Base-by-base conservation (phyloP, 2,797 vertebrate species). In the Gobionotothen gibberifrons region DNA sequence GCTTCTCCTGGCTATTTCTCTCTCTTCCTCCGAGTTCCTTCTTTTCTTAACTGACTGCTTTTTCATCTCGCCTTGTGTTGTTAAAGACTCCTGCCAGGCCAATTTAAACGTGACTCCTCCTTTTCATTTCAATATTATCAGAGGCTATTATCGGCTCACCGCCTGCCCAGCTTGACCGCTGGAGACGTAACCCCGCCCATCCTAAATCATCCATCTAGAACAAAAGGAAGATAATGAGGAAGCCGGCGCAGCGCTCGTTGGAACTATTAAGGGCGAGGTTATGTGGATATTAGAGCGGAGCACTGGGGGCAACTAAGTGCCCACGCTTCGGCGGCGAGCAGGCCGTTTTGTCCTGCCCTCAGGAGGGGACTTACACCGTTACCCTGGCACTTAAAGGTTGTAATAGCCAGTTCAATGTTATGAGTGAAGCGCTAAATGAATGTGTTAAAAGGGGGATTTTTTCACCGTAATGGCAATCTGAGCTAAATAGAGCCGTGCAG, bases 101-200 rank as follows among this genome's bases (percentile, higher is more conserved):
- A 81, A 82, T 90, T 87, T 78, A 73, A 85, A 84, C 43, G 13
- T 9, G 9, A 52, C 79, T 67, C 72, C 72, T 84, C 56, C 82
- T 88, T 88, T 91, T 87, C 83, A 90, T 87, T 88, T 76, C n/a
- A 46, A 84, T 86, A 32, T 81, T 76, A 84, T 89, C 90, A 69
- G 42, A 69, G 40, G 51, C 80, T 78, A 85, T 90, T 89, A 90
- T 76, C 82, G 67, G 77, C 75, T 58, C 59, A 15, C 62, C 1
- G 59, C 75, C 69, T 75, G 72, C 26, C 65, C 12, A 36, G 58
- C 73, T 85, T 72, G 79, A 84, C 87, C 56, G 19, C 57, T 54
- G 57, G 72, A 81, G 82, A 85, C 69, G 66, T 75, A 80, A 81
- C 85, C 81, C 64, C 13, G 13, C 65, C 17, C 73, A 66, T 78